Base-by-base conservation (phyloP, 2,113 vertebrate species). In the Mixornis gularis region DNA sequence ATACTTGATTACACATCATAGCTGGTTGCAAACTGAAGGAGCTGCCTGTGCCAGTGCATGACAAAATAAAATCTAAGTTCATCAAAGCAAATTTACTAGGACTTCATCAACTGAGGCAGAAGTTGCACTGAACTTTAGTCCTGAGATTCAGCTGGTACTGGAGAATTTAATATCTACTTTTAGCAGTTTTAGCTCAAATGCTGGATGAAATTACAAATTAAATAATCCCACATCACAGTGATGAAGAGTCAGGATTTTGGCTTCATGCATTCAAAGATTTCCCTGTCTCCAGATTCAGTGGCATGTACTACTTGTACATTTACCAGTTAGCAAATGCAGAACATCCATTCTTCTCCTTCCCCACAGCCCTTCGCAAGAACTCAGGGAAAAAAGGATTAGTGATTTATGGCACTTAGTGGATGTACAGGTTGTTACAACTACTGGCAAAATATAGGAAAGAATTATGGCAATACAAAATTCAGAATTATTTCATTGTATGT, bases 241-340 rank as follows among this genome's bases (percentile, higher is more conserved):
- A 83, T 10, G 3, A 13, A 49, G 15, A 38, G 8, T 9, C 82
- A 87, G 44, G 21, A 90, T 52, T 89, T 53, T 36, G 30, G 25
- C 16, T 87, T 82, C 17, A 27, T 1, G 1, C 27, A 51, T 26
- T 38, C 25, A 55, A 70, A 84, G 22, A 84, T 16, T 40, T 77
- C 27, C 46, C 27, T 17, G 17, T 18, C 25, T 76, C 46, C 46
- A 62, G 65, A 73, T 66, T 80, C 38, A 82, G 41, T 7, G 7
- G 25, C 48, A 29, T 0, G 5, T 34, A 85, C 12, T 85, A 44
- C 15, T 84, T 2, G 0, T 17, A 51, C 1, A 1, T 44, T 49
- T 55, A 36, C 43, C 2, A 1, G 46, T 32, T 16, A 43, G 27
- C 27, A 79, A 60, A 58, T 2, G 8, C n/a, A 87, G 29, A 86